phyloP scores from a whole-genome alignment of 1,140 invertebrate species.

The Ooceraea biroi region DNA sequence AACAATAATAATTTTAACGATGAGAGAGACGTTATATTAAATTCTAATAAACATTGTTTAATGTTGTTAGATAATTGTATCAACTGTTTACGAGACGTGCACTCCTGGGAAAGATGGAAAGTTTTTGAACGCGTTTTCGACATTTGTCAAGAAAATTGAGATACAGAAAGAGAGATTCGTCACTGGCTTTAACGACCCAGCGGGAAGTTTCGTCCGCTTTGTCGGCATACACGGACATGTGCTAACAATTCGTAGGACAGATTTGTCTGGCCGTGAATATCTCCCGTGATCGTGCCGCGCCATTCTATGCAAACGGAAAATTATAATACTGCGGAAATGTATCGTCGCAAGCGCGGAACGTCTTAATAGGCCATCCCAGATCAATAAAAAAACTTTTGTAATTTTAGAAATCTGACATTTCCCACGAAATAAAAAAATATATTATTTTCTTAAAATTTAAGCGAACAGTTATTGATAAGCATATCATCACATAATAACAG shows the following conservation, averaged over 20 bases:
- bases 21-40: background rate
- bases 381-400: background rate
- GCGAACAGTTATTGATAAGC: slow-evolving; percentile 1
- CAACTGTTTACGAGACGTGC: slow-evolving; percentile 1
- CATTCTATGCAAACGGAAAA: slow-evolving; percentile 19
- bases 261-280: slow-evolving; percentile 80
- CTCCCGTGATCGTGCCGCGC: slow-evolving; percentile 66
- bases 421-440: background rate
- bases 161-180: slow-evolving; percentile 50
- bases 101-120: background rate
- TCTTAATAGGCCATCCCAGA: slow-evolving; percentile 42
- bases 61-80: background rate
- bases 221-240: slow-evolving; percentile 84
- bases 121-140: background rate
- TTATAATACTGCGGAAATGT: slow-evolving; percentile 27
- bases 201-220: slow-evolving; percentile 81
- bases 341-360: slow-evolving; percentile 33
- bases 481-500: background rate
- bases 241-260: slow-evolving; percentile 85
- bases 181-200: slow-evolving; percentile 70
- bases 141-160: slow-evolving; percentile 49
- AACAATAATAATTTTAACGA: background rate
- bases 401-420: slow-evolving; percentile 26
- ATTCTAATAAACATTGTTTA: background rate
- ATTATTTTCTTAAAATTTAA: background rate